phyloP scores from a whole-genome alignment of 2,113 vertebrate species.

The Mugil cephalus region DNA sequence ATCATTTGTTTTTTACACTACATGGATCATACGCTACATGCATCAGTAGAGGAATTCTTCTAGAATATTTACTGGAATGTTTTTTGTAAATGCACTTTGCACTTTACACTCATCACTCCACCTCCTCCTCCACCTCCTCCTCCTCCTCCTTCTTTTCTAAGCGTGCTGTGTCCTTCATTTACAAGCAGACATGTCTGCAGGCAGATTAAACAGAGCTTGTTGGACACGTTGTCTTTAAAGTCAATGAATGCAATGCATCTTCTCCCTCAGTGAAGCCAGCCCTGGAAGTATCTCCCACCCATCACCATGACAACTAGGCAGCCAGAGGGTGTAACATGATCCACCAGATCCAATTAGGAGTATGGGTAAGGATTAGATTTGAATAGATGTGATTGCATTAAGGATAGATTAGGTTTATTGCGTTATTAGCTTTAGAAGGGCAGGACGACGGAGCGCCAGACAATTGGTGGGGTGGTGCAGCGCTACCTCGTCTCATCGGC shows the following conservation, averaged over 20 bases:
- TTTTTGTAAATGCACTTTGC: background rate
- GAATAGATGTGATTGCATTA: slow-evolving; percentile 83
- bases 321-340: slow-evolving; percentile 80
- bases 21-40: too few species aligned
- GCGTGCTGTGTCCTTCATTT: slow-evolving; percentile 34
- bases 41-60: background rate
- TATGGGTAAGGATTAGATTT: slow-evolving; percentile 79
- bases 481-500: slow-evolving; percentile 10
- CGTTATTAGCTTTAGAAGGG: slow-evolving; percentile 78
- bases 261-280: slow-evolving; percentile 32
- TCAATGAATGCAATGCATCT: slow-evolving; percentile 38
- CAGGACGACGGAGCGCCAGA: slow-evolving; percentile 49
- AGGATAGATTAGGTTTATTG: slow-evolving; percentile 78
- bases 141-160: too few species aligned
- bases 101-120: background rate
- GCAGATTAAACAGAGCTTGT: slow-evolving; percentile 44
- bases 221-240: slow-evolving; percentile 50
- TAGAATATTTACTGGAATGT: background rate
- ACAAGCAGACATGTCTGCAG: slow-evolving; percentile 13
- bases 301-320: slow-evolving; percentile 81
- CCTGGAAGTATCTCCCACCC: slow-evolving; percentile 50
- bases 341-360: slow-evolving; percentile 77
- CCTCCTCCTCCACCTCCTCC: too few species aligned
- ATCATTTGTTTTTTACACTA: too few species aligned
- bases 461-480: slow-evolving; percentile 29